Percentiles rank a stretch among this genome's conserved stretches.
phyloP scores from a whole-genome alignment of 2,113 vertebrate genomes.

The Pelobates fuscus region DNA sequence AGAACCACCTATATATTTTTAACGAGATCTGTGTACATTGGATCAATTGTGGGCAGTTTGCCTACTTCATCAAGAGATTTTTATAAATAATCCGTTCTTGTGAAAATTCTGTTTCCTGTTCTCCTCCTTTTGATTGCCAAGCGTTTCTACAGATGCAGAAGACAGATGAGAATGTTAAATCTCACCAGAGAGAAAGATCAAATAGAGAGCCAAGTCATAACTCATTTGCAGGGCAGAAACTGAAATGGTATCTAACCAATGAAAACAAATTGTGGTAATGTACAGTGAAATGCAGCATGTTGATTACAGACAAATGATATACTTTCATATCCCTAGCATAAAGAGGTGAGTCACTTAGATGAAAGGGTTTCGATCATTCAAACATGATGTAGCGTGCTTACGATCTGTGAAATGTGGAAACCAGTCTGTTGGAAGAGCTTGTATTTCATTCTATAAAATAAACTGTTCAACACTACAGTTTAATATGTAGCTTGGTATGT shows the following conservation, averaged over 20 bases:
- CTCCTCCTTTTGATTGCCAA: conserved; percentile 31
- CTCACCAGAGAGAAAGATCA: conserved; percentile 30
- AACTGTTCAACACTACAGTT: not conserved
- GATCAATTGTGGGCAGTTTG: conserved; percentile 35
- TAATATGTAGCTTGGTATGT: not conserved
- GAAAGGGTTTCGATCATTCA: not conserved
- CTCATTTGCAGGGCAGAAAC: conserved; percentile 33
- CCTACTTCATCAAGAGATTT: conserved; percentile 40
- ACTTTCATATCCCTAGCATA: conserved; percentile 18
- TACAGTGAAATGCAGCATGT: conserved; percentile 15
- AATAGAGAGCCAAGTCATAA: conserved; percentile 38
- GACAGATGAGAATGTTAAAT: conserved; percentile 42
- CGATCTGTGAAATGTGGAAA: not conserved
- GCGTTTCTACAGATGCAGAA: conserved; percentile 17
- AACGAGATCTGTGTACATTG: conserved; percentile 25
- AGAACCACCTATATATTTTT: conserved; percentile 47
- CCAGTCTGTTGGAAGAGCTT: not conserved
- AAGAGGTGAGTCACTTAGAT: conserved; percentile 12
- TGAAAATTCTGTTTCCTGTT: conserved; percentile 28
- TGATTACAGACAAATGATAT: conserved; percentile 27
- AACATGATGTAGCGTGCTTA: conserved; percentile 5
- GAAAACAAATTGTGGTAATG: conserved; percentile 32
- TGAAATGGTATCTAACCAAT: conserved; percentile 30
- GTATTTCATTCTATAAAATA: conserved; percentile 9
- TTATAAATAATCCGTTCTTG: conserved; percentile 39